Evolutionary conservation across 2,113 vertebrate species (phyloP).

Genomic region (Campylomormyrus tamandua): DNA sequence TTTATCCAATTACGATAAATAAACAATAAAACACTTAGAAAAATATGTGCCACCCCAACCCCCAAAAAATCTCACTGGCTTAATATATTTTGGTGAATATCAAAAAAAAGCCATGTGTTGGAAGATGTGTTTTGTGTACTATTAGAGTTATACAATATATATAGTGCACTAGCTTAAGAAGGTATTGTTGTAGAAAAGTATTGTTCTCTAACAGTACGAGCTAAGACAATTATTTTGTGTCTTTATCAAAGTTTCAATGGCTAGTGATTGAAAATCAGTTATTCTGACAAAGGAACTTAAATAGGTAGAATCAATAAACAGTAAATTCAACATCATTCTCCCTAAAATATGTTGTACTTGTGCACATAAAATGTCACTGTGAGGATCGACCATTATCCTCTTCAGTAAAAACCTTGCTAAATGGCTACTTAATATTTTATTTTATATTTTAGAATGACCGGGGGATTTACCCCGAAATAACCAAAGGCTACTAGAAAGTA

Average conservation of each 20-base stretch:
- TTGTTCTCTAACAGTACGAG: background rate
- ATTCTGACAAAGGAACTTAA: background rate
- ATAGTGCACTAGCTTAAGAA: background rate
- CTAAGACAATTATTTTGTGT: background rate
- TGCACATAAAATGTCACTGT: background rate
- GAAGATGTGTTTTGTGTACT: background rate
- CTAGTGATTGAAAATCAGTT: background rate
- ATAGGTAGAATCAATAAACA: background rate
- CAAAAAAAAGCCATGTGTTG: background rate
- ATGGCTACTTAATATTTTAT: background rate
- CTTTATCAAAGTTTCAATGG: background rate
- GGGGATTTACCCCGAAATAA: background rate
- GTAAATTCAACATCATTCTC: background rate
- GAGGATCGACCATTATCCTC: background rate
- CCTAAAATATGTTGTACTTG: background rate
- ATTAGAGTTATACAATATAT: background rate
- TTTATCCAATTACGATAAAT: background rate
- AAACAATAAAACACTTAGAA: background rate
- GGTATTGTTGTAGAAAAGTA: background rate
- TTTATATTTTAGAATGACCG: background rate
- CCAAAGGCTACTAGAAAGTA: constrained; percentile 4
- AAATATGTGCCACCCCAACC: background rate
- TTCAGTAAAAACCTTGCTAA: background rate
- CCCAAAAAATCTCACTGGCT: background rate
- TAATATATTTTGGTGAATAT: background rate